Percentiles rank a stretch among this genome's conserved stretches.
phyloP scores from a whole-genome alignment of 1,140 invertebrate genomes.

The Rhysida immarginata region DNA sequence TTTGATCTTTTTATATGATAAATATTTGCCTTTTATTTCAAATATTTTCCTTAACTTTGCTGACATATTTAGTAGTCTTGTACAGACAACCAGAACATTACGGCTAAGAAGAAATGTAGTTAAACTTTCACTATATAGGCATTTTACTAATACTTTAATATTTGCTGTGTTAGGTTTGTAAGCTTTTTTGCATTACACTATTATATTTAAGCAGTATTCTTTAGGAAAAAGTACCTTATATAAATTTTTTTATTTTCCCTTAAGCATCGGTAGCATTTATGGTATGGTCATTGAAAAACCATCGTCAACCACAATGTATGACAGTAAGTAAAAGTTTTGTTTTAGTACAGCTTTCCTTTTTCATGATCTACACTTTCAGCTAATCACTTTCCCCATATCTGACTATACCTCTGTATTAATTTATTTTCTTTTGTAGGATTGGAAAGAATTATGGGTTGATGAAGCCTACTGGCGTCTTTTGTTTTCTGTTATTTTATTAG shows the following conservation, averaged over 20 bases:
- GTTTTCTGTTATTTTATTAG: slow-evolving; percentile 68
- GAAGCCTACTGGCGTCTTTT: slow-evolving; percentile 88
- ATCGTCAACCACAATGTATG: slow-evolving; percentile 49
- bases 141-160: slow-evolving; percentile 85
- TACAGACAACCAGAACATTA: no score
- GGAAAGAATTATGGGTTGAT: slow-evolving; percentile 83
- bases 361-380: not conserved
- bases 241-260: slow-evolving; percentile 13
- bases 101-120: no score
- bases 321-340: slow-evolving; percentile 41
- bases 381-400: not conserved
- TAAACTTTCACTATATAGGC: no score
- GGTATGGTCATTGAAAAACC: slow-evolving; percentile 73
- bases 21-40: no score
- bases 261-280: slow-evolving; percentile 71
- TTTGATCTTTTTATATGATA: no score
- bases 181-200: slow-evolving; percentile 4
- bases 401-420: not conserved
- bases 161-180: slow-evolving; percentile 56
- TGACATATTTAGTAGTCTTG: no score
- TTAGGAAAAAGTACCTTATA: no score
- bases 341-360: not conserved
- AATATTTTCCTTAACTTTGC: no score
- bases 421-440: slow-evolving; percentile 41
- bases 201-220: no score